Evolutionary conservation across 2,888 invertebrate genomes (phyloP).

Genomic region (Cyrtodaria siliqua): DNA sequence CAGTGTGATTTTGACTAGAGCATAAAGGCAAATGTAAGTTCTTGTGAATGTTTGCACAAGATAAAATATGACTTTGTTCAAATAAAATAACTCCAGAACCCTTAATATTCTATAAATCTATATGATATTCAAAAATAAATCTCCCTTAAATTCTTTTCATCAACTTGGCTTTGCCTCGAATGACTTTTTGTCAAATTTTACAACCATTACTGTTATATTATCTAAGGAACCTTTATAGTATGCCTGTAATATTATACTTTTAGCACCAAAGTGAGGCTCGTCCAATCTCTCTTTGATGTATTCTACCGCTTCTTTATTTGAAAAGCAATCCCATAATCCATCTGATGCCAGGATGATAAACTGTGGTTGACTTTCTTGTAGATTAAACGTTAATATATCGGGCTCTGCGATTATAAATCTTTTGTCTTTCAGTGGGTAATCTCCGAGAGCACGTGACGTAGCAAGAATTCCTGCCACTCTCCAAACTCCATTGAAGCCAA

Average conservation of each 20-base stretch:
- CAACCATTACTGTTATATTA: slow-evolving; percentile 97
- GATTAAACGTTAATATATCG: slow-evolving; percentile 96
- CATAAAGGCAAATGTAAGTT: no score
- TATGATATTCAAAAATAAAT: no score
- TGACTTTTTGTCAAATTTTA: slow-evolving; percentile 89
- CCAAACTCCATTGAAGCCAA: slow-evolving; percentile 98
- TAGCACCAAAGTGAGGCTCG: slow-evolving; percentile 96
- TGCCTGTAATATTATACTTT: slow-evolving; percentile 95
- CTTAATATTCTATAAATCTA: no score
- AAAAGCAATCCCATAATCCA: slow-evolving; percentile 98
- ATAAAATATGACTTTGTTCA: no score
- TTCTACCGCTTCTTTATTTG: slow-evolving; percentile 96
- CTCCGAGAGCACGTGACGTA: slow-evolving; percentile 96
- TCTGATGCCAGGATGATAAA: slow-evolving; percentile 97
- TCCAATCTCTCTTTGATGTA: slow-evolving; percentile 94
- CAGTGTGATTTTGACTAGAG: no score
- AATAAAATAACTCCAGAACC: no score
- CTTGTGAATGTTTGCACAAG: no score
- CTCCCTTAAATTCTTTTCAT: no score
- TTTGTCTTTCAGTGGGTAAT: slow-evolving; percentile 97
- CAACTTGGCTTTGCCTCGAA: slow-evolving; percentile 33
- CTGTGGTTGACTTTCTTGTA: slow-evolving; percentile 93
- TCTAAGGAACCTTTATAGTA: slow-evolving; percentile 97
- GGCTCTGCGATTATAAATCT: slow-evolving; percentile 98
- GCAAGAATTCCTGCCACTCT: slow-evolving; percentile 97